These are phyloP conservation scores for Enteromius radiatus DNA, from an alignment of 2,797 vertebrate genomes.

Conservation along the genomic window DNA sequence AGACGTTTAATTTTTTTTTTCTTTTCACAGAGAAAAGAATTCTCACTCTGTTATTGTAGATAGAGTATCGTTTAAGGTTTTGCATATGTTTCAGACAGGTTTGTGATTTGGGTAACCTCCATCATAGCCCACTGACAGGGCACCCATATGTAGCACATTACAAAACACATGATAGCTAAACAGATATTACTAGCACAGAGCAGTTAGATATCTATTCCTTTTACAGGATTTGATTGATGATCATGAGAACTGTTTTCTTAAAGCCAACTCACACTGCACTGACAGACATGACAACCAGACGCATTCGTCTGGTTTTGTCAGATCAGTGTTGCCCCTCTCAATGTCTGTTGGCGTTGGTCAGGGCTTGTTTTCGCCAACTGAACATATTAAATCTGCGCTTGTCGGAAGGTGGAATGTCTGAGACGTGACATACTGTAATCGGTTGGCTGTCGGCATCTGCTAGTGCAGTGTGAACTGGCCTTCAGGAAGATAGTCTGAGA, in stretches of 20 bases:
- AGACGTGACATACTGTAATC: background rate
- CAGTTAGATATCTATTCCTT: conserved; percentile 38
- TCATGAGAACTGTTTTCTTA: conserved; percentile 29
- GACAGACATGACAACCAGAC: background rate
- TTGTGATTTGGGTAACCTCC: conserved; percentile 16
- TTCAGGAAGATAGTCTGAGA: background rate
- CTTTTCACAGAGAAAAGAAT: conserved; percentile 29
- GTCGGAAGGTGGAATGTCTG: background rate
- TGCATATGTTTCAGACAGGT: conserved; percentile 55
- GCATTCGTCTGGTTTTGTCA: background rate
- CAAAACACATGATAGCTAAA: conserved; percentile 51
- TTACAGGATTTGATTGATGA: conserved; percentile 31
- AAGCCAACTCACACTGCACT: background rate
- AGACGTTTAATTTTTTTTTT: conserved; percentile 34
- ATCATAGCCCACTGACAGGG: conserved; percentile 33
- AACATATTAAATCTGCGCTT: background rate
- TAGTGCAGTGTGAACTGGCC: background rate
- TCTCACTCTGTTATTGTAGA: conserved; percentile 30
- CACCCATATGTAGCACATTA: conserved; percentile 42
- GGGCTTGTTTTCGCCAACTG: background rate
- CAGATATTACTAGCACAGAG: conserved; percentile 40
- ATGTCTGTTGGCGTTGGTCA: background rate
- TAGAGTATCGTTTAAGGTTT: conserved; percentile 49
- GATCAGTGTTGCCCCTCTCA: background rate
- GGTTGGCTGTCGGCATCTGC: background rate